Evolutionary conservation across 2,113 vertebrate genomes (phyloP).

Genomic region (Ameiurus melas): DNA sequence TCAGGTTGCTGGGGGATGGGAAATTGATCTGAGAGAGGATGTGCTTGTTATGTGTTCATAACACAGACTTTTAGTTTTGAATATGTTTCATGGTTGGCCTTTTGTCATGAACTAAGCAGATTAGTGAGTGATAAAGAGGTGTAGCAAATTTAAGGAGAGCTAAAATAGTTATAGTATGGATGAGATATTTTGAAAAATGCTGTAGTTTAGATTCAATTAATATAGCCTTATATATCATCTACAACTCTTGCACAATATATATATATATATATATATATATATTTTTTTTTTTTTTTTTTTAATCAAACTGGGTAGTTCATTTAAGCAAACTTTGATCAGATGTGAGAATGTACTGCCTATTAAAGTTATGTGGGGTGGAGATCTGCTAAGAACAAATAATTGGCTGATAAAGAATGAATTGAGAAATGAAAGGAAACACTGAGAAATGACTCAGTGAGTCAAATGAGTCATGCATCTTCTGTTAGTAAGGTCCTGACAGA

Average conservation of each 20-base stretch:
- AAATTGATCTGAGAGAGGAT: slow-evolving; percentile 59
- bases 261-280: too few relatives aligned
- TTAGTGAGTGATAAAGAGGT: slow-evolving; percentile 34
- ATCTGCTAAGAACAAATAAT: not conserved
- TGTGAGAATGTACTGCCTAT: not conserved
- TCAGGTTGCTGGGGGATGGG: slow-evolving; percentile 52
- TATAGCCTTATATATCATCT: not conserved
- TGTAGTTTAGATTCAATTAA: not conserved
- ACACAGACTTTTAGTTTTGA: slow-evolving; percentile 36
- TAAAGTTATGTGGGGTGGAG: not conserved
- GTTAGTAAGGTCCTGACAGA: slow-evolving; percentile 31
- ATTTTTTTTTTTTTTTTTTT: not conserved
- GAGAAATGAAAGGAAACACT: slow-evolving; percentile 12
- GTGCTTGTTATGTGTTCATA: slow-evolving; percentile 49
- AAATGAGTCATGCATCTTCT: slow-evolving; percentile 22
- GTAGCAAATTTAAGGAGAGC: slow-evolving; percentile 42
- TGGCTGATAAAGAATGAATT: not conserved
- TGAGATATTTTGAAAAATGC: not conserved
- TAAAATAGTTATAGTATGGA: slow-evolving; percentile 30
- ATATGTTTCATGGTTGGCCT: slow-evolving; percentile 25
- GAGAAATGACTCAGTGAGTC: slow-evolving; percentile 19
- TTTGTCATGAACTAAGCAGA: slow-evolving; percentile 34
- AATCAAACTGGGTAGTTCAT: not conserved
- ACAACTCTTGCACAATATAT: not conserved
- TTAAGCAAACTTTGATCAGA: not conserved